Evolutionary conservation across 2,113 vertebrate genomes (phyloP).

Genomic region (Seriola aureovittata): DNA sequence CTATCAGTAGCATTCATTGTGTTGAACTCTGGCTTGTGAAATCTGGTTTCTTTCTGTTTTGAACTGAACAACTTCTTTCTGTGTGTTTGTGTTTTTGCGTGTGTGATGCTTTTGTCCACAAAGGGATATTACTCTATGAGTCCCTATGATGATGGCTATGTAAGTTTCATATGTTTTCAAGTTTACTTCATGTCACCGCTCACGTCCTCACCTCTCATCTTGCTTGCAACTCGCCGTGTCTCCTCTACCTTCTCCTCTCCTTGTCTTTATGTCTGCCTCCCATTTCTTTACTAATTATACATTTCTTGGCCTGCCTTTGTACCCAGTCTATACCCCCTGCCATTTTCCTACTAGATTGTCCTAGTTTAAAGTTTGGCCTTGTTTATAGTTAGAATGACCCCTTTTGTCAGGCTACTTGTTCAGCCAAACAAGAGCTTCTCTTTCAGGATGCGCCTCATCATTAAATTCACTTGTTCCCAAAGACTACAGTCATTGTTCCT

Average conservation of each 20-base stretch:
- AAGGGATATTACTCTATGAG: conserved; percentile 95
- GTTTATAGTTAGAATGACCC: conserved; percentile 27
- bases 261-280: conserved; percentile 51
- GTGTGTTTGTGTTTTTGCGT: conserved; percentile 74
- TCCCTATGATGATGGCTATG: conserved; percentile 94
- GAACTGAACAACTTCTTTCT: conserved; percentile 71
- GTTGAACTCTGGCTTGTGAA: conserved; percentile 51
- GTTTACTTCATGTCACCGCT: conserved; percentile 62
- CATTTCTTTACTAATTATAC: conserved; percentile 9
- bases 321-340: background rate
- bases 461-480: conserved; percentile 10
- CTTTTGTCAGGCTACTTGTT: conserved; percentile 45
- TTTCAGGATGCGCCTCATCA: conserved; percentile 14
- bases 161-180: conserved; percentile 89
- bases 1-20: conserved; percentile 38
- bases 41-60: conserved; percentile 76
- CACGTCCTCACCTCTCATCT: conserved; percentile 26
- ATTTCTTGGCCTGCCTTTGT: conserved; percentile 37
- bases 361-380: conserved; percentile 50
- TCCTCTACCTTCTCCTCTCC: conserved; percentile 7
- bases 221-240: conserved; percentile 59
- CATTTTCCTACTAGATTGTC: conserved; percentile 37
- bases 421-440: conserved; percentile 14
- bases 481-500: conserved; percentile 26
- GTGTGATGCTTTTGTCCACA: conserved; percentile 84